Percentiles rank a stretch among this genome's conserved stretches.
These are phyloP conservation scores for Hemitrygon akajei DNA, from an alignment of 2,797 vertebrate species.

Conservation along the genomic window DNA sequence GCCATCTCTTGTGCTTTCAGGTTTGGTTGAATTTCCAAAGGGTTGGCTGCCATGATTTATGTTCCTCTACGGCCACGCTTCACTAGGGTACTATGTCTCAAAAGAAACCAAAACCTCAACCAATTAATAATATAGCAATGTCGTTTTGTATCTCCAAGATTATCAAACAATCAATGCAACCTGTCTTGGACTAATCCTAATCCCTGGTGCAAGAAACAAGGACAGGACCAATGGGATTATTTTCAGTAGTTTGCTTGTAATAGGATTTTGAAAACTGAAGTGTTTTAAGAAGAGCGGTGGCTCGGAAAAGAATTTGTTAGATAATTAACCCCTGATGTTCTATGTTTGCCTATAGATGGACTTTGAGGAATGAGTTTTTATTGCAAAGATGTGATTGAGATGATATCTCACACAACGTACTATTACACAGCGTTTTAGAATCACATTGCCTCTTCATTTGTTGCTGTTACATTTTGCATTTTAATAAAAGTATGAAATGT, in stretches of 20 bases:
- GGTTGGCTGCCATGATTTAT: constrained; percentile 7
- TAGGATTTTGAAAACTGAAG: background rate
- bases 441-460: background rate
- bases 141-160: background rate
- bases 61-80: background rate
- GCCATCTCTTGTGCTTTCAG: constrained; percentile 38
- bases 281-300: background rate
- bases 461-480: background rate
- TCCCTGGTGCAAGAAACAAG: background rate
- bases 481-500: background rate
- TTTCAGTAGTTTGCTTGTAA: constrained; percentile 27
- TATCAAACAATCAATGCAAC: constrained; percentile 9
- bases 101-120: constrained; percentile 9
- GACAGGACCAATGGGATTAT: constrained; percentile 29
- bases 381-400: background rate
- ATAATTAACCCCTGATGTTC: constrained; percentile 18
- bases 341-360: background rate
- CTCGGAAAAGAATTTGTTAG: background rate
- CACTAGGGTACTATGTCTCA: constrained; percentile 25
- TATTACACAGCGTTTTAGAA: background rate
- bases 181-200: background rate
- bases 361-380: background rate
- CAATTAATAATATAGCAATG: background rate
- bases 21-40: constrained; percentile 30
- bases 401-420: background rate